Percentiles rank a stretch among this genome's conserved stretches.
Evolutionary conservation across 2,113 vertebrate species (phyloP).

Genomic region (Ceuthmochares aereus): DNA sequence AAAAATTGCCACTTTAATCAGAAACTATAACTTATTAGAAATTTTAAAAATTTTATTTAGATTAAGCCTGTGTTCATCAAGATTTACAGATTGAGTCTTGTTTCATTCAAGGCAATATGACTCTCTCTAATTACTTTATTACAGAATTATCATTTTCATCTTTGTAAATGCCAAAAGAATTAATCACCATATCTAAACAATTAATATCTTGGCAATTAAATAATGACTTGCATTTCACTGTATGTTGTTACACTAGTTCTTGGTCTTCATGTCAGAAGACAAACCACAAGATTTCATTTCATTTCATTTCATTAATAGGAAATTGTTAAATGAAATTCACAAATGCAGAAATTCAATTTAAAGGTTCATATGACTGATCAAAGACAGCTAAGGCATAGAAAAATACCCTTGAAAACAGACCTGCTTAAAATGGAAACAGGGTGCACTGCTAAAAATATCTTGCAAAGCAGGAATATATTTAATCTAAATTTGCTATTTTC

Average conservation of each 20-base stretch:
- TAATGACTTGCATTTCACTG: not conserved
- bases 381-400: not conserved
- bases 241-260: not conserved
- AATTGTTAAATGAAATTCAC: not conserved
- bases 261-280: not conserved
- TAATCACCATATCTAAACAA: conserved; percentile 23
- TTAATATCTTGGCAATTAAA: not conserved
- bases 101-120: not conserved
- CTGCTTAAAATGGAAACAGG: not conserved
- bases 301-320: not conserved
- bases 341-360: conserved; percentile 10
- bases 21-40: not conserved
- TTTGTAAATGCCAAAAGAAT: conserved; percentile 6
- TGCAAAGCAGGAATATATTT: not conserved
- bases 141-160: conserved; percentile 8
- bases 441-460: not conserved
- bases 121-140: not conserved
- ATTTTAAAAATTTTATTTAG: not conserved
- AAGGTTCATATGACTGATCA: fast-evolving
- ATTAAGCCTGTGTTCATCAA: not conserved
- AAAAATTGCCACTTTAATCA: not conserved
- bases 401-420: not conserved
- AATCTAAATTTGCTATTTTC: not conserved
- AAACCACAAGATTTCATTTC: not conserved
- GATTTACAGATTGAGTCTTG: not conserved